These are phyloP conservation scores for Penaeus monodon DNA, from an alignment of 2,888 invertebrate genomes.

Conservation along the genomic window DNA sequence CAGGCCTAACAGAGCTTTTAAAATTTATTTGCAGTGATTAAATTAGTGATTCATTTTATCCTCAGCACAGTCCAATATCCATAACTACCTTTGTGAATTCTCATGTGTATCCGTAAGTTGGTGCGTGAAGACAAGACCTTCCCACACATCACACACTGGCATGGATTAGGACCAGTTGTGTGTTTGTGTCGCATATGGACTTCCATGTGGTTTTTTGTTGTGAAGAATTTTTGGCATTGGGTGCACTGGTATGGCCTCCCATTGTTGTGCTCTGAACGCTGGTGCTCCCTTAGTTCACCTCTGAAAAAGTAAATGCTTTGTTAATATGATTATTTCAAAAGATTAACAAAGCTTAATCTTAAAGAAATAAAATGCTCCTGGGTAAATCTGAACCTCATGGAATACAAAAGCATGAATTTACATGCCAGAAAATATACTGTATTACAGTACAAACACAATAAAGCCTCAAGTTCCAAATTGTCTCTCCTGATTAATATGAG, in stretches of 20 bases:
- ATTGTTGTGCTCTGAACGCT: slow-evolving; percentile 45
- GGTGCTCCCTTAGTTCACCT: slow-evolving; percentile 44
- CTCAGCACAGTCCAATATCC: neutral
- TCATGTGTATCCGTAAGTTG: slow-evolving; percentile 58
- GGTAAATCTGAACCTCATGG: too few relatives aligned
- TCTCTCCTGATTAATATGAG: too few relatives aligned
- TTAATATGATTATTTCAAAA: neutral
- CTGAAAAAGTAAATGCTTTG: slow-evolving; percentile 3
- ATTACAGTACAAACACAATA: too few relatives aligned
- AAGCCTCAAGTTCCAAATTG: too few relatives aligned
- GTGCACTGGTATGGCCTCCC: slow-evolving; percentile 60
- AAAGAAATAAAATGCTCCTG: too few relatives aligned
- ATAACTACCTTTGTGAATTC: slow-evolving; percentile 58
- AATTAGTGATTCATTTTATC: too few relatives aligned
- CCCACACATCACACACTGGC: slow-evolving; percentile 58
- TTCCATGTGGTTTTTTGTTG: slow-evolving; percentile 58
- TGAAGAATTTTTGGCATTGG: slow-evolving; percentile 59
- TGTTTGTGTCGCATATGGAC: slow-evolving; percentile 60
- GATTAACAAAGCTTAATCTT: too few relatives aligned
- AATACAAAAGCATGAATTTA: too few relatives aligned
- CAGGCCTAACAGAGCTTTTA: too few relatives aligned
- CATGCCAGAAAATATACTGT: too few relatives aligned
- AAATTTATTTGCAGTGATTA: too few relatives aligned
- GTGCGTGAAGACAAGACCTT: slow-evolving; percentile 60
- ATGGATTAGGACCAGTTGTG: slow-evolving; percentile 51